Conservation (phyloP, 2,888 invertebrate species). For the Hypena proboscidalis region DNA sequence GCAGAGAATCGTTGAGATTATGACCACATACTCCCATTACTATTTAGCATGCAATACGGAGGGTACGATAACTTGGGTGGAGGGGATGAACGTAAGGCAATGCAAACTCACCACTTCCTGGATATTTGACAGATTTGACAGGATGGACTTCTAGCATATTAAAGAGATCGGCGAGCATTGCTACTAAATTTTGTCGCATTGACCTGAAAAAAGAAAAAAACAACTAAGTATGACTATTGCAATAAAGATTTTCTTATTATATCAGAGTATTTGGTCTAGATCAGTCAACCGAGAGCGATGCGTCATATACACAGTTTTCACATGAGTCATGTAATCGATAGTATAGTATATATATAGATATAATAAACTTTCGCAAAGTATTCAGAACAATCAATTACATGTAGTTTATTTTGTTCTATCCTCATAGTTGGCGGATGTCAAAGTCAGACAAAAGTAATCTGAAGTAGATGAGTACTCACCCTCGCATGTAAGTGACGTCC, state of each 20-base stretch:
- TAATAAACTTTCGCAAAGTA: too few species aligned
- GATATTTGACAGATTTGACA: constrained; percentile 93
- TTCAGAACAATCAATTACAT: too few species aligned
- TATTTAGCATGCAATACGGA: constrained; percentile 74
- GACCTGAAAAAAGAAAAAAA: constrained; percentile 85
- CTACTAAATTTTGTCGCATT: constrained; percentile 95
- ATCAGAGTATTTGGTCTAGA: too few species aligned
- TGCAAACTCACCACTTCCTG: constrained; percentile 86
- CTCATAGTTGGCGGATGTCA: too few species aligned
- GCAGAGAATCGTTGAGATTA: constrained; percentile 78
- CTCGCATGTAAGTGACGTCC: constrained; percentile 97
- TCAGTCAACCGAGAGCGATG: too few species aligned
- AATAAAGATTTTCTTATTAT: too few species aligned
- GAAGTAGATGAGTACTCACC: constrained; percentile 84
- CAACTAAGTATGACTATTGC: neutral
- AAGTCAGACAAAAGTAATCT: too few species aligned
- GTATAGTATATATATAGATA: too few species aligned
- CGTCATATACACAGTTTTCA: too few species aligned
- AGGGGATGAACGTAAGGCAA: constrained; percentile 26
- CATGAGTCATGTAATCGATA: too few species aligned
- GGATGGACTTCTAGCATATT: constrained; percentile 97
- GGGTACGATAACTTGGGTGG: constrained; percentile 31
- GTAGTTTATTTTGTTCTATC: too few species aligned
- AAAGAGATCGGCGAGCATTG: constrained; percentile 97
- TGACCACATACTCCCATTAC: constrained; percentile 84